These are phyloP conservation scores for Synergus itoensis DNA, from an alignment of 2,888 invertebrate genomes.

Conservation along the genomic window DNA sequence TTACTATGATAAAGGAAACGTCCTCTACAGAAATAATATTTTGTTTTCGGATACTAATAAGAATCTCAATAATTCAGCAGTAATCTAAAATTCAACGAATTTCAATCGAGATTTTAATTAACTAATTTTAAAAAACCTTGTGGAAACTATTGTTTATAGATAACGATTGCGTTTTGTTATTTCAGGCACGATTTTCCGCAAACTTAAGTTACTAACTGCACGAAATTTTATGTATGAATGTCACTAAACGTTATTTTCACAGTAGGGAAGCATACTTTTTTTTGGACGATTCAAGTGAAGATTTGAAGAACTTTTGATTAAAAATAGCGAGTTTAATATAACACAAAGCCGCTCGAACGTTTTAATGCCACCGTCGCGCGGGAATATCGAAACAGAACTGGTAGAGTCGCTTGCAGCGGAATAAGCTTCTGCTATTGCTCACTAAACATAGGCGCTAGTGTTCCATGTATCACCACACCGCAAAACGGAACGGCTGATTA, in stretches of 20 bases:
- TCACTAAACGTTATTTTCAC: conserved; percentile 4
- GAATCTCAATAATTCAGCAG: too few relatives aligned
- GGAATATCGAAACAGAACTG: conserved; percentile 75
- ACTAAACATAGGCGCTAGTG: conserved; percentile 55
- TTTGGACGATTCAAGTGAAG: neutral
- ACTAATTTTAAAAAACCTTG: neutral
- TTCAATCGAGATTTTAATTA: neutral
- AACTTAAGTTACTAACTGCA: neutral
- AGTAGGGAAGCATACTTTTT: neutral
- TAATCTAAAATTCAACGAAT: too few relatives aligned
- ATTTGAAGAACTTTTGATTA: neutral
- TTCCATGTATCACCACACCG: neutral
- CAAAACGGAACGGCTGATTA: conserved; percentile 22
- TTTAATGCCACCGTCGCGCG: conserved; percentile 67
- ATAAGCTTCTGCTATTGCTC: conserved; percentile 50
- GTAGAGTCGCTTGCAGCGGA: conserved; percentile 54
- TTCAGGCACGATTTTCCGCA: conserved; percentile 15
- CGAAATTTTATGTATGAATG: neutral
- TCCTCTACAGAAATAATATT: too few relatives aligned
- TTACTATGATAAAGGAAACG: too few relatives aligned
- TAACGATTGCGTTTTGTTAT: neutral
- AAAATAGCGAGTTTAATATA: neutral
- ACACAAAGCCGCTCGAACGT: conserved; percentile 9
- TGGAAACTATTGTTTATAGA: neutral
- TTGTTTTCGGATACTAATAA: too few relatives aligned